Conservation (phyloP, 2,113 vertebrate genomes). For the Sinosuthora webbiana region DNA sequence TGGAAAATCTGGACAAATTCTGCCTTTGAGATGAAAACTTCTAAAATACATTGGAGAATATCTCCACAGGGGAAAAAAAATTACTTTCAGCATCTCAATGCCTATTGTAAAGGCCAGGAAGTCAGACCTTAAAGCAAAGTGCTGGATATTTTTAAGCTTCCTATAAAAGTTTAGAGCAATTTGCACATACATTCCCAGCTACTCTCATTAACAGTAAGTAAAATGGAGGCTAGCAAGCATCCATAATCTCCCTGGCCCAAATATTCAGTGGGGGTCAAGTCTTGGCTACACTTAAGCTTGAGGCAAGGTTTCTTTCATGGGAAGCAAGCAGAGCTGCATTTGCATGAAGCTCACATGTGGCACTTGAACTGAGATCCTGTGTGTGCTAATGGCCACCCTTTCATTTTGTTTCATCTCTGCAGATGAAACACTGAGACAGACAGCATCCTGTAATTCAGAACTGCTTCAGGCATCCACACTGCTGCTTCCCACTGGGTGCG, state of each 20-base stretch:
- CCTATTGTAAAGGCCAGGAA: neutral
- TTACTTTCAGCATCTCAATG: neutral
- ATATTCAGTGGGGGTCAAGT: neutral
- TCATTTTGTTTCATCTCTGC: neutral
- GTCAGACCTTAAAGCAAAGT: neutral
- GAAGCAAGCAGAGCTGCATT: neutral
- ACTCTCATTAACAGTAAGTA: neutral
- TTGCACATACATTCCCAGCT: neutral
- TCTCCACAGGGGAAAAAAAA: neutral
- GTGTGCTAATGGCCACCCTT: neutral
- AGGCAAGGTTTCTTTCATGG: neutral
- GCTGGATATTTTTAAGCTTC: neutral
- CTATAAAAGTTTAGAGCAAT: neutral
- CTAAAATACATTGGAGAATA: neutral
- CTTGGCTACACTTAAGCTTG: neutral
- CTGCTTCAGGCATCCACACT: neutral
- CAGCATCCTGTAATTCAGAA: neutral
- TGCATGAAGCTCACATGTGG: neutral
- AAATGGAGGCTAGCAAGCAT: neutral
- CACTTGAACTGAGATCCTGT: neutral
- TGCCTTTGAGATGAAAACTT: slow-evolving; percentile 7
- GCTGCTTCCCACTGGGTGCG: neutral
- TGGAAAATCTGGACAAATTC: slow-evolving; percentile 6
- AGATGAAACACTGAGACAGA: neutral
- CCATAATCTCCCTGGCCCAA: neutral